These are phyloP conservation scores for Drosophila nr. medialis DNA, from an alignment of 2,888 invertebrate species.

Conservation along the genomic window DNA sequence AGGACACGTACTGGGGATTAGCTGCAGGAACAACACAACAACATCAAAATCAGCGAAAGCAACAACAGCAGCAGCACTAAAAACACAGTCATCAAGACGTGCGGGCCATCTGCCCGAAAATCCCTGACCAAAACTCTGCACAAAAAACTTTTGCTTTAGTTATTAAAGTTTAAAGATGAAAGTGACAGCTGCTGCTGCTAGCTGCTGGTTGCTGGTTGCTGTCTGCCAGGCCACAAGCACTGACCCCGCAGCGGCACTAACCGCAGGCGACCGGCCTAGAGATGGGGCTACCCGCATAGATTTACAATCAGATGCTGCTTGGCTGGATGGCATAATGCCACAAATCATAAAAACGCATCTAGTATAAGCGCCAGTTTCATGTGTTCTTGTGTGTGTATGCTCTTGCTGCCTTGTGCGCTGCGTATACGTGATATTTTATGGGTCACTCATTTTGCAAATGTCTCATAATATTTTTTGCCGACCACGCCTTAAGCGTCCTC, in stretches of 20 bases:
- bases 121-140: slow-evolving; percentile 61
- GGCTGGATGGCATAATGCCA: slow-evolving; percentile 59
- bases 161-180: slow-evolving; percentile 77
- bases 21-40: slow-evolving; percentile 39
- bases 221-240: slow-evolving; percentile 35
- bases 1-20: slow-evolving; percentile 76
- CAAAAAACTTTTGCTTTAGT: slow-evolving; percentile 54
- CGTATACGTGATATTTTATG: slow-evolving; percentile 78
- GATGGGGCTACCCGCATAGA: slow-evolving; percentile 64
- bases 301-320: slow-evolving; percentile 68
- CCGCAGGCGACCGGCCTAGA: slow-evolving; percentile 38
- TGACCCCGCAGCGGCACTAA: slow-evolving; percentile 47
- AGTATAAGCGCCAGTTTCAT: slow-evolving; percentile 41
- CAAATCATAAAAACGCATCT: slow-evolving; percentile 78
- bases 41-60: background rate
- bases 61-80: slow-evolving; percentile 29
- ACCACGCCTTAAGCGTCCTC: slow-evolving; percentile 29
- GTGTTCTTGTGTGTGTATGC: slow-evolving; percentile 11
- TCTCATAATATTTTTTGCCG: slow-evolving; percentile 42
- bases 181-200: slow-evolving; percentile 63
- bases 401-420: slow-evolving; percentile 31
- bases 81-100: slow-evolving; percentile 56
- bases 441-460: slow-evolving; percentile 65
- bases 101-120: slow-evolving; percentile 44
- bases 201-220: slow-evolving; percentile 7